Conservation (phyloP, 1,140 invertebrate genomes). For the Macrosteles quadrilineatus region DNA sequence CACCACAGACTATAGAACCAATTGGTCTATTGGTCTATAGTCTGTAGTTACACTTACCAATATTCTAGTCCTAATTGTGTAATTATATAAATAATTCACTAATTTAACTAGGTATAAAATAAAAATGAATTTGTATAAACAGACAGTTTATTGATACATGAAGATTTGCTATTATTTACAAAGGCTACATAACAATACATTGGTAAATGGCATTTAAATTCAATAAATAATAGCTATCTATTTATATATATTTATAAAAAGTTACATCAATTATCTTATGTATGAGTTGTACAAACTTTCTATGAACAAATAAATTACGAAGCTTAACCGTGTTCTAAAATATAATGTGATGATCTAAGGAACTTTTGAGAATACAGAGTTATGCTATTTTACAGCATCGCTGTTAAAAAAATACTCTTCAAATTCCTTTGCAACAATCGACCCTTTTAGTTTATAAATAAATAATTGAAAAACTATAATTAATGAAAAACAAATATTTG, state of each 20-base stretch:
- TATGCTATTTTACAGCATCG: background rate
- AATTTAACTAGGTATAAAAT: too few species aligned
- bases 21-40: too few species aligned
- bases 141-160: constrained; percentile 25
- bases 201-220: constrained; percentile 24
- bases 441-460: background rate
- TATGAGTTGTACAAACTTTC: constrained; percentile 1
- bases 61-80: too few species aligned
- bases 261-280: constrained; percentile 4
- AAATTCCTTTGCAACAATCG: background rate
- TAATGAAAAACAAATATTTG: background rate
- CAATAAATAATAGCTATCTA: constrained; percentile 17
- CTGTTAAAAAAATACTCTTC: background rate
- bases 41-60: too few species aligned
- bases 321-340: background rate
- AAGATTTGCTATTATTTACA: constrained; percentile 18
- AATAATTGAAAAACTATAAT: background rate
- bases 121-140: constrained; percentile 1
- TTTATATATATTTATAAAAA: constrained; percentile 20
- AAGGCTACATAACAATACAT: constrained; percentile 24
- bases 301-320: constrained; percentile 2
- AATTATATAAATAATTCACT: too few species aligned
- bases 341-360: constrained; percentile 13
- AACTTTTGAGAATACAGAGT: background rate
- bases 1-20: too few species aligned